Base-by-base conservation (phyloP, 1,140 invertebrate genomes). In the Nylanderia fulva region DNA sequence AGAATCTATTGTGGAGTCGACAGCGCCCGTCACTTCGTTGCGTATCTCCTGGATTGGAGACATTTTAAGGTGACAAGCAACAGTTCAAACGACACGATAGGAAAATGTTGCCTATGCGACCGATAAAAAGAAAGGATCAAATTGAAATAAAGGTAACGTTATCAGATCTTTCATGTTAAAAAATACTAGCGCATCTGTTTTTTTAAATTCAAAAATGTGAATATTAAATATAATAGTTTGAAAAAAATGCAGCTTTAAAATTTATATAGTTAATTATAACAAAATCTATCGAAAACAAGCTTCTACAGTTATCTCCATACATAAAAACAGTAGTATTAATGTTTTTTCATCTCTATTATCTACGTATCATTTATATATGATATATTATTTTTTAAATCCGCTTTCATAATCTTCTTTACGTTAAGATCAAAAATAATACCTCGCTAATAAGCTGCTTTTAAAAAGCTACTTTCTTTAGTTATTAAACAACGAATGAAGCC, bases 1-100 rank as follows among this genome's bases (percentile, higher is more conserved):
- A 69, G 54, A 75, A 80, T 69, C 61, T 84, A 84, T 84, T 84
- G 76, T 69, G 45, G 9, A 61, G 56, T 66, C 69, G 76, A 64
- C 60, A 74, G 63, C 39, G 8, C 61, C 24, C 56, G 79, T 85
- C 84, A 69, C 84, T 85, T 85, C 52, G 52, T 63, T 13, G 29
- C 64, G 39, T 42, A 48, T 60, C 48, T 60, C 36, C 13, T 11
- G 21, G 45, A 36, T 76, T 42, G 71, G 71, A 76, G 80, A 84
- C 71, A 84, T 61, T 84, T 76, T 76, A 63, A 84, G 63, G 42
- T 61, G 75, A 61, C 27, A 42, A 60, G 27, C 29, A 39, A 60
- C 42, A 60, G 52, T 85, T 66, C 5, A 68, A 79, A 85, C 39
- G 39, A 77, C 58, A 58, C 9, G 52, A 13, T 52, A 72, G 27